Evolutionary conservation across 2,888 invertebrate genomes (phyloP), one percentile per base, ranked within the genome.

Genomic region (Temnothorax ravouxi): DNA sequence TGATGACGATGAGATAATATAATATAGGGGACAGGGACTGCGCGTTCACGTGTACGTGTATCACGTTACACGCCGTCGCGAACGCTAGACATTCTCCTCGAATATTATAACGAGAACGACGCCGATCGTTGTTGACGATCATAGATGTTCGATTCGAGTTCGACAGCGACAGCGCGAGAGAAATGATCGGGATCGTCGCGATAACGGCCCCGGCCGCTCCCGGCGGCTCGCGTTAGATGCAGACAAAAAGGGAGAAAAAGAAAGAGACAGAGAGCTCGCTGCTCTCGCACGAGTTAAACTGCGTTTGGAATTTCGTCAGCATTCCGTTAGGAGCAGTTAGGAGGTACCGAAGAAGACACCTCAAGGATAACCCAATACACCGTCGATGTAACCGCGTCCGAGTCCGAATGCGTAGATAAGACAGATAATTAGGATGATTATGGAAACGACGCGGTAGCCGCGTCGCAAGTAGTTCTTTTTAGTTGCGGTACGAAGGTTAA

Each of bases 401-500:
- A 4, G 2, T 2, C 3, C 15, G 4, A 54, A 67, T 25, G 41
- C 15, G n/a, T 67, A 79, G 59, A 79, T 79, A 69, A 69, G 11
- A 5, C 3, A 2, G 15, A 21, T 56, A 59, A 77, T 59, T 56
- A 79, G 34, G 8, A 79, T 25, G 34, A 11, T 5, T 15, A 11
- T 18, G 5, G 3, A 34, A 18, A 18, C 18, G 21, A 56, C 15
- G n/a, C 9, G 18, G 4, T 25, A 3, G 18, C 11, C 2, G 4
- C 13, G n/a, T 34, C 15, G 15, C 11, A 25, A n/a, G 41, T 52
- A 34, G 8, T 1, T 3, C 1, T 29, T 52, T 79, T 54, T 15
- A 21, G 0, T 21, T n/a, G 8, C 5, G 25, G 1, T n/a, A 44
- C 11, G 47, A 79, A 79, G 71, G 71, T 79, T 79, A 79, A 21